These are phyloP conservation scores for Pipa parva DNA, from an alignment of 2,113 vertebrate genomes.

Conservation along the genomic window DNA sequence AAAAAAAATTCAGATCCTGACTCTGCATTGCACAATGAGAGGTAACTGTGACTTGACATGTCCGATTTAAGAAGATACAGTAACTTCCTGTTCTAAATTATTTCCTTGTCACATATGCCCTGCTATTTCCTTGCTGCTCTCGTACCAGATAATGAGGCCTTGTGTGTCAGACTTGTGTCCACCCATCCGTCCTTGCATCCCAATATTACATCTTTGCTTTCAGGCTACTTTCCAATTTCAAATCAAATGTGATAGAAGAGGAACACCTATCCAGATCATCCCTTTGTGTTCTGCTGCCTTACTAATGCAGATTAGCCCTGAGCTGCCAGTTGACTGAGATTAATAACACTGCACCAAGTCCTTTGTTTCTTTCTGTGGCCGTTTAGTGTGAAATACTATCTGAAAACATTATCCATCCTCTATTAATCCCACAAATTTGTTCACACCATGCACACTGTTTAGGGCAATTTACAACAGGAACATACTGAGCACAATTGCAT, in stretches of 20 bases:
- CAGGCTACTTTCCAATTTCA: slow-evolving; percentile 38
- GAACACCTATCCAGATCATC: slow-evolving; percentile 72
- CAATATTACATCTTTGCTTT: slow-evolving; percentile 46
- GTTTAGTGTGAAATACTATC: slow-evolving; percentile 99
- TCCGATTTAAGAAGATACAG: slow-evolving; percentile 31
- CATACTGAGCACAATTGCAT: slow-evolving; percentile 92
- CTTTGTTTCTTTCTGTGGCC: slow-evolving; percentile 96
- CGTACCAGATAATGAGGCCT: slow-evolving; percentile 35
- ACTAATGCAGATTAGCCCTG: slow-evolving; percentile 97
- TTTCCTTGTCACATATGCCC: slow-evolving; percentile 33
- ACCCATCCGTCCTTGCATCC: slow-evolving; percentile 51
- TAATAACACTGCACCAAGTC: slow-evolving; percentile 94
- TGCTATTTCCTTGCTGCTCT: slow-evolving; percentile 33
- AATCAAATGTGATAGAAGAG: slow-evolving; percentile 29
- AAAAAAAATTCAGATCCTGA: background rate
- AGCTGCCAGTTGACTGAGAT: slow-evolving; percentile 98
- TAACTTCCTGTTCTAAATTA: slow-evolving; percentile 35
- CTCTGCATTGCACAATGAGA: background rate
- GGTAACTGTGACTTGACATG: slow-evolving; percentile 22
- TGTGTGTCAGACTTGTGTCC: slow-evolving; percentile 32
- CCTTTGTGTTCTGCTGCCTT: slow-evolving; percentile 90
- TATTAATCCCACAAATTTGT: slow-evolving; percentile 96
- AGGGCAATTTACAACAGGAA: slow-evolving; percentile 88
- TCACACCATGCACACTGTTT: slow-evolving; percentile 91
- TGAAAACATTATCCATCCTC: slow-evolving; percentile 98